Base-by-base conservation (phyloP, 2,888 invertebrate genomes). In the Girardia tigrina region DNA sequence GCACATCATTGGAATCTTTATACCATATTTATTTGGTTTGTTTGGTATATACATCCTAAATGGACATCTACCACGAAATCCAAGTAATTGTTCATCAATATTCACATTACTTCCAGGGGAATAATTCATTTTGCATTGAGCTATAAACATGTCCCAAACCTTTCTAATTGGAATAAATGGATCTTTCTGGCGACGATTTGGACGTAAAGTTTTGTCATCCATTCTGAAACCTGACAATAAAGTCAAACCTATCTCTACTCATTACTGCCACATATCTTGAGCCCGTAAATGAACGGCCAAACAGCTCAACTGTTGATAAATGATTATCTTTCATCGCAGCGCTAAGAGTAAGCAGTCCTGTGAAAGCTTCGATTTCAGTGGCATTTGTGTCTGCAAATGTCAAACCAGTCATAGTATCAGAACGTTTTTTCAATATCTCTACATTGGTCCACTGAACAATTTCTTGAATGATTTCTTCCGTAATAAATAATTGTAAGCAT, bases 31-130 rank as follows among this genome's bases (percentile, higher is more conserved):
- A 72, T 26, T 27, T 72, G 72, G 72, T 26, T 72, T 72, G 27
- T 72, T 70, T 26, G 12, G 23, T 12, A 70, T 70, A 26, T 70
- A 70, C 26, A 70, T 26, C 23, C 70, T 23, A 26, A 72, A 72
- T 26, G 72, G 72, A 28, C 72, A 72, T 72, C 72, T 16, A 6
- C 26, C 26, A n/a, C 27, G n/a, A 72, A 72, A 72, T n/a, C 72
- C 72, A 28, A 72, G 26, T 72, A 72, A 28, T 26, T 72, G 72
- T 72, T 72, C 72, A 26, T 72, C 72, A 23, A 72, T 28, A 27
- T 26, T 72, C 28, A 72, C 6, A 23, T 23, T 12, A 23, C 12
- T 12, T 12, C 70, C 70, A 14, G 70, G 70, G 20, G 70, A 14
- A 26, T 70, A 70, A 70, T 26, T 23, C 8, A 12, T 8, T 26